Evolutionary conservation across 2,797 vertebrate genomes (phyloP), one percentile per base, ranked within the genome.

Genomic region (Paedocypris micromegethes): DNA sequence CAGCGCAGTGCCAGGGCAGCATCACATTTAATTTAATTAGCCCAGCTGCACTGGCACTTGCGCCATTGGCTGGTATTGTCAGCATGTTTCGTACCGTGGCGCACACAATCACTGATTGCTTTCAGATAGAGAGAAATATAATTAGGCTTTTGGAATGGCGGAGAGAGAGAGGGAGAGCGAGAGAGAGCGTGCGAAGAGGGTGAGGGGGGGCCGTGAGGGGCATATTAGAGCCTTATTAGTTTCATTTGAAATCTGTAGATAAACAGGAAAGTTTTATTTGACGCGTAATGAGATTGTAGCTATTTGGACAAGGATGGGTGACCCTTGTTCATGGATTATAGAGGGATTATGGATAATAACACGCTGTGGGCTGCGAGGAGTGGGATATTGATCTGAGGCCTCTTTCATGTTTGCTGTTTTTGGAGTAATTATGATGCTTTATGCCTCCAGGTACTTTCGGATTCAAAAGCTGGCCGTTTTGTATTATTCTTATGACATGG

Each of bases 61-160:
- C 73, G 71, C 77, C 72, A 90, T 92, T 87, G 89, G 88, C 92
- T 90, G 87, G 90, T 86, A 92, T 93, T 93, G 93, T 94, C 87
- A 87, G 90, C 89, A 87, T 83, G 58, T 70, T 73, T 75, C 50
- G 90, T 90, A 91, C 84, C 89, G 81, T 90, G 79, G 89, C 88
- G 90, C 92, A 92, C 92, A 91, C 93, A 94, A 94, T 96, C 93
- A 92, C 92, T 94, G 93, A 96, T 97, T 94, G 93, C 92, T 93
- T 94, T 92, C 86, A 91, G 93, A 95, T 95, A 93, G 90, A 89
- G 88, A 90, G 91, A 92, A 94, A 94, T 95, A 93, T 93, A 93
- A 95, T 94, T 93, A 93, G 75, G 74, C 69, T 75, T 79, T 72
- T 68, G 67, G 64, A 60, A 60, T 9, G 45, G 39, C 45, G n/a